phyloP scores from a whole-genome alignment of 2,113 vertebrate species.

The Glaucomys volans region DNA sequence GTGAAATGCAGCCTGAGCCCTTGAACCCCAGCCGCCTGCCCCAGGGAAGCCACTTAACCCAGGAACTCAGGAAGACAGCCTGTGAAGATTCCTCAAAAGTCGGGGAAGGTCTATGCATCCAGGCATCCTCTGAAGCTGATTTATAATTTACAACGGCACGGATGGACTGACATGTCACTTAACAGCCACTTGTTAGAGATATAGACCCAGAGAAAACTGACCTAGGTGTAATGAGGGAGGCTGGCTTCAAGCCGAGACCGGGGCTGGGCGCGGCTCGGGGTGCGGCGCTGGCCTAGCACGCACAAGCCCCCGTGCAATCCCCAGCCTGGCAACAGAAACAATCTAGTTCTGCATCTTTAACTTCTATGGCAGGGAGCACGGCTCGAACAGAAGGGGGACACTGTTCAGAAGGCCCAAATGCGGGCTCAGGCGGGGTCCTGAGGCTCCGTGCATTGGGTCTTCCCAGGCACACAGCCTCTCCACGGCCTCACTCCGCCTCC shows the following conservation, averaged over 20 bases:
- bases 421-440: rapidly evolving
- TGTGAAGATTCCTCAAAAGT: neutral
- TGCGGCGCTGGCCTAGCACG: neutral
- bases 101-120: neutral
- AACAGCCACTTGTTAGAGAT: neutral
- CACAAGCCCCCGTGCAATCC: no score
- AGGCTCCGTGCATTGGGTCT: neutral
- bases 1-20: neutral
- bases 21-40: rapidly evolving
- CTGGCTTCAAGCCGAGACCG: neutral
- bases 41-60: rapidly evolving
- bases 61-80: neutral
- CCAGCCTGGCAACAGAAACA: neutral
- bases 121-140: neutral
- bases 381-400: no score
- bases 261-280: neutral
- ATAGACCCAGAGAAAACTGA: neutral
- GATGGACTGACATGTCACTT: neutral
- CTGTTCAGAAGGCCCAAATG: neutral
- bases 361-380: neutral
- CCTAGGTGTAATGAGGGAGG: neutral
- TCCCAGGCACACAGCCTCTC: neutral
- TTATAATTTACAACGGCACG: neutral
- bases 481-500: neutral
- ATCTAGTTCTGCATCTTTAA: neutral